phyloP scores from a whole-genome alignment of 23 tunicate species.

The Clavelina lepadiformis region DNA sequence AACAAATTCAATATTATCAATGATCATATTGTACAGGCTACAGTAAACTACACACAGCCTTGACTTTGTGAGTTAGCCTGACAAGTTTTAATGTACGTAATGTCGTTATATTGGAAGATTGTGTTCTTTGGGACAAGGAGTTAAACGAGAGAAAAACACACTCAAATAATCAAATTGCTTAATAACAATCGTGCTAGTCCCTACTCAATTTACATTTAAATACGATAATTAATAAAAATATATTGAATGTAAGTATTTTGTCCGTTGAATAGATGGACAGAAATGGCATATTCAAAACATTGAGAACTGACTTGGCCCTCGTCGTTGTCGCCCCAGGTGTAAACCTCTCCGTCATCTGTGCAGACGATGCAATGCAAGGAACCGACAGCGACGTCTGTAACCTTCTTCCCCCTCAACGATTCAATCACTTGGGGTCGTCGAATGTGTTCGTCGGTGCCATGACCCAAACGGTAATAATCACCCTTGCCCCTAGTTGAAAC shows the following conservation, averaged over 20 bases:
- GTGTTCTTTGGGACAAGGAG: too few relatives aligned
- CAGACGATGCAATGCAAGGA: constrained; percentile 75
- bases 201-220: not conserved
- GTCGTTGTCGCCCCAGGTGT: constrained; percentile 94
- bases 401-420: constrained; percentile 41
- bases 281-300: not conserved
- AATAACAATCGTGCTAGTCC: not conserved
- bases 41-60: too few relatives aligned
- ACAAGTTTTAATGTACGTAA: too few relatives aligned
- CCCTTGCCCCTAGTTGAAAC: constrained; percentile 97
- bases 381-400: constrained; percentile 61
- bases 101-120: too few relatives aligned
- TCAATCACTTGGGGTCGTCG: constrained; percentile 67
- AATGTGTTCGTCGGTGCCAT: constrained; percentile 75
- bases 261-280: too few relatives aligned
- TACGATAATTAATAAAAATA: not conserved
- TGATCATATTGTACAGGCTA: too few relatives aligned
- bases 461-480: constrained; percentile 86
- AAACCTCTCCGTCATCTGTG: constrained; percentile 73
- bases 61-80: too few relatives aligned
- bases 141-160: too few relatives aligned
- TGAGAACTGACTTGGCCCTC: constrained; percentile 77
- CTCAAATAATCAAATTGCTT: too few relatives aligned
- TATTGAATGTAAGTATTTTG: not conserved
- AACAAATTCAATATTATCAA: too few relatives aligned